Conservation (phyloP, 2,888 invertebrate genomes). For the Myathropa florea region DNA sequence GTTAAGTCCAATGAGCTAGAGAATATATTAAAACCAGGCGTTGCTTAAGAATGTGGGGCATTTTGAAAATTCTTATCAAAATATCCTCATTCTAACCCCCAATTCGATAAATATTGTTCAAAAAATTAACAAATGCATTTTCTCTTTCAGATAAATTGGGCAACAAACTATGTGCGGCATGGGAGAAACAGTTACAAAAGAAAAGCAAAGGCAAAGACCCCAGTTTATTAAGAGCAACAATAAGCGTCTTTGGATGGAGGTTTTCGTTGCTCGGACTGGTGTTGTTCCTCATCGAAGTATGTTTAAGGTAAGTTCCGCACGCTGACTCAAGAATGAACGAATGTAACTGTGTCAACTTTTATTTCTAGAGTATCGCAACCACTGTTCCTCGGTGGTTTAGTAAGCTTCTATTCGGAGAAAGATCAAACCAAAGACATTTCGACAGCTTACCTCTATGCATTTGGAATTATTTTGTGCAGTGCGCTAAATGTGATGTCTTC, state of each 20-base stretch:
- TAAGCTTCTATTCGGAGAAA: slow-evolving; percentile 82
- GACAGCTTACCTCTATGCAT: slow-evolving; percentile 89
- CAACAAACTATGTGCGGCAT: slow-evolving; percentile 82
- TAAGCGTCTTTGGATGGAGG: slow-evolving; percentile 84
- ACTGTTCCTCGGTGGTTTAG: slow-evolving; percentile 84
- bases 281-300: slow-evolving; percentile 84
- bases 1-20: too few relatives aligned
- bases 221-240: slow-evolving; percentile 78
- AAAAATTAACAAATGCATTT: too few relatives aligned
- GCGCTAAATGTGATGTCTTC: slow-evolving; percentile 89
- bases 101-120: too few relatives aligned
- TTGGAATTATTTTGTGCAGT: slow-evolving; percentile 87
- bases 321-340: too few relatives aligned
- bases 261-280: slow-evolving; percentile 84
- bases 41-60: too few relatives aligned
- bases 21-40: too few relatives aligned
- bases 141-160: slow-evolving; percentile 81
- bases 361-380: slow-evolving; percentile 84
- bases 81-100: too few relatives aligned
- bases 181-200: slow-evolving; percentile 82
- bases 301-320: slow-evolving; percentile 80
- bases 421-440: slow-evolving; percentile 72
- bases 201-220: slow-evolving; percentile 81
- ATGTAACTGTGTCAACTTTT: too few relatives aligned
- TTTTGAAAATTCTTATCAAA: too few relatives aligned